Conservation (phyloP, 2,888 invertebrate genomes). For the Parapristionchus giblindavisi region DNA sequence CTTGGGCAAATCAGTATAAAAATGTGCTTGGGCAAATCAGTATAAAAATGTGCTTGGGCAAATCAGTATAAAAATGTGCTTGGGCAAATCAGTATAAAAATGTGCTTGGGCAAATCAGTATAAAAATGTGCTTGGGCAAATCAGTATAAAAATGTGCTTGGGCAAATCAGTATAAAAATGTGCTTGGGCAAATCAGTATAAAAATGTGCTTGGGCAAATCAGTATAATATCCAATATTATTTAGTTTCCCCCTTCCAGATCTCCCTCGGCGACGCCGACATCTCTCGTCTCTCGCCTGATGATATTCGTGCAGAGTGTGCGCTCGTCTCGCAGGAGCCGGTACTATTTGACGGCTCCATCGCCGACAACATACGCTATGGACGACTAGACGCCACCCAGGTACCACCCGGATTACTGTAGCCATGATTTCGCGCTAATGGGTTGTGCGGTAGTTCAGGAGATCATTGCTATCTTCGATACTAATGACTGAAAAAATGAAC, state of each 20-base stretch:
- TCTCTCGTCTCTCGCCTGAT: constrained; percentile 63
- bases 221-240: not conserved
- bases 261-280: constrained; percentile 69
- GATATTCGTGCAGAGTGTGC: constrained; percentile 70
- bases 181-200: not conserved
- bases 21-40: too few relatives aligned
- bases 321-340: constrained; percentile 71
- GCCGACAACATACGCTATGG: constrained; percentile 68
- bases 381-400: constrained; percentile 59
- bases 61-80: too few relatives aligned
- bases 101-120: too few relatives aligned
- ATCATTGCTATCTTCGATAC: too few relatives aligned
- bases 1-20: too few relatives aligned
- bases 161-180: not conserved
- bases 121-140: not conserved
- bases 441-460: too few relatives aligned
- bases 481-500: too few relatives aligned
- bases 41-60: too few relatives aligned
- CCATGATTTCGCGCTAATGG: too few relatives aligned
- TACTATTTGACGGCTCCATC: constrained; percentile 67
- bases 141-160: not conserved
- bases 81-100: too few relatives aligned
- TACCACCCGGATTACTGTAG: too few relatives aligned
- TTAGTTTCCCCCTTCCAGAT: constrained; percentile 50
- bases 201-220: not conserved